phyloP scores from a whole-genome alignment of 2,888 invertebrate genomes.

The Criorhina ranunculi region DNA sequence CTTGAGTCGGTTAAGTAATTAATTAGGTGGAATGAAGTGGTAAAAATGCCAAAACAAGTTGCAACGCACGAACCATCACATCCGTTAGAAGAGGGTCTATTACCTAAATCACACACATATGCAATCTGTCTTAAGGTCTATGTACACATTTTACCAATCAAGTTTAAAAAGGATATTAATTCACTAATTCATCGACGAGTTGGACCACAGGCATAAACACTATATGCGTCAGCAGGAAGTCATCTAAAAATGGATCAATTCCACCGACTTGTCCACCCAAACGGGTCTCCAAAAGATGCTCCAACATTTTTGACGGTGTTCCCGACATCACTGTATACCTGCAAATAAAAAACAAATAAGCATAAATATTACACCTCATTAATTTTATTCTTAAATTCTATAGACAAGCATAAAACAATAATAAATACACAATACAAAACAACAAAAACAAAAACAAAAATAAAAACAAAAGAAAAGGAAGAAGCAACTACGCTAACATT shows the following conservation, averaged over 20 bases:
- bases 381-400: slow-evolving; percentile 2
- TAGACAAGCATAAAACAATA: background rate
- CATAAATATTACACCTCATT: slow-evolving; percentile 10
- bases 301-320: slow-evolving; percentile 93
- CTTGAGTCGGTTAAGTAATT: no score
- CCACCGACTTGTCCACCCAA: slow-evolving; percentile 87
- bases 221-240: slow-evolving; percentile 92
- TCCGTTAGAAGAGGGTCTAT: no score
- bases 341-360: slow-evolving; percentile 55
- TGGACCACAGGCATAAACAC: slow-evolving; percentile 92
- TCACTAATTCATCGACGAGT: slow-evolving; percentile 89
- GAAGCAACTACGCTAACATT: background rate
- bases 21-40: no score
- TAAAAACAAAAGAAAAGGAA: slow-evolving; percentile 17
- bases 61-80: no score
- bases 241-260: slow-evolving; percentile 91
- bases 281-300: slow-evolving; percentile 92
- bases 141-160: background rate
- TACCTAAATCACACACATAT: no score
- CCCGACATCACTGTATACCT: slow-evolving; percentile 95
- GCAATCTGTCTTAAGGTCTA: background rate
- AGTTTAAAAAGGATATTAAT: slow-evolving; percentile 90
- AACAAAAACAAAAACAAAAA: background rate
- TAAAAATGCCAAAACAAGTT: no score
- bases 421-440: background rate